Evolutionary conservation across 2,113 vertebrate species (phyloP).

Genomic region (Oophaga pumilio): DNA sequence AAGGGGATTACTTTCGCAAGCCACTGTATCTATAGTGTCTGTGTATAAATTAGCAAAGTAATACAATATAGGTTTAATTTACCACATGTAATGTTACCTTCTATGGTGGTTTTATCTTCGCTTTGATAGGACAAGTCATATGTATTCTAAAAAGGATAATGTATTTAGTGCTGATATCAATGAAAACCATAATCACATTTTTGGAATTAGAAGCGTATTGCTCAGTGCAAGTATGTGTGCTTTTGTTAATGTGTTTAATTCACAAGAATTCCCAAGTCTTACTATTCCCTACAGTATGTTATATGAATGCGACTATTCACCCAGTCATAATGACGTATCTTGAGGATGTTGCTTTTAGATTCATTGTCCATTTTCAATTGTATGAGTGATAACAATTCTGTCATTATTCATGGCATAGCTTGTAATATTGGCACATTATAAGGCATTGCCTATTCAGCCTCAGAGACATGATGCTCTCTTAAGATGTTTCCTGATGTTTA

Average conservation of each 20-base stretch:
- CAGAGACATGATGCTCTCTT: background rate
- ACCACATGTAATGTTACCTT: too few species aligned
- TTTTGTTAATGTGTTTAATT: background rate
- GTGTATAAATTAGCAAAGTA: too few species aligned
- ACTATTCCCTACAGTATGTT: constrained; percentile 9
- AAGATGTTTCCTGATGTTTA: background rate
- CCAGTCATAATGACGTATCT: constrained; percentile 33
- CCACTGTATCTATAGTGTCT: too few species aligned
- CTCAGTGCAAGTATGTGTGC: background rate
- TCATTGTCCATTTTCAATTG: constrained; percentile 39
- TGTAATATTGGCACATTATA: background rate
- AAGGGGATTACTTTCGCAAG: too few species aligned
- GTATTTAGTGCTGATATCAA: background rate
- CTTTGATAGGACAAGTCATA: background rate
- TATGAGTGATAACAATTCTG: background rate
- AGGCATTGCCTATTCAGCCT: background rate
- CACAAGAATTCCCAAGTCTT: constrained; percentile 12
- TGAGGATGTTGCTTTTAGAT: constrained; percentile 45
- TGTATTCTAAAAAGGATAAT: background rate
- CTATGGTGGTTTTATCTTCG: background rate
- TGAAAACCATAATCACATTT: background rate
- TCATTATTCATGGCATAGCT: background rate
- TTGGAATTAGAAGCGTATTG: background rate
- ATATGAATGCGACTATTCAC: constrained; percentile 30
- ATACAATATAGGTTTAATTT: too few species aligned